Percentiles rank a stretch among this genome's conserved stretches.
These are phyloP conservation scores for Rhegmatorhina hoffmannsi DNA, from an alignment of 2,113 vertebrate species.

Conservation along the genomic window DNA sequence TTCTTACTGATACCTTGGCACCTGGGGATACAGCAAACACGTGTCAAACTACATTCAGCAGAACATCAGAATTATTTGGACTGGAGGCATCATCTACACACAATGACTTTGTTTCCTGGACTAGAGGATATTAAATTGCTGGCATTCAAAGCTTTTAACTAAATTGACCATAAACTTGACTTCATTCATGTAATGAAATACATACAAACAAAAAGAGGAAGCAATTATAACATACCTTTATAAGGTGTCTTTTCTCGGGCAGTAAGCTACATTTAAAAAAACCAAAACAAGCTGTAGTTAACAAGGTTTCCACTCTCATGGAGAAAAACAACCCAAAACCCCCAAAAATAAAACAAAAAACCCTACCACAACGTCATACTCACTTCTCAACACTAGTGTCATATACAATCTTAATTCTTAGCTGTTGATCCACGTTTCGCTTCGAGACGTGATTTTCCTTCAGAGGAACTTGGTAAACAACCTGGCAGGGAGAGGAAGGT, in stretches of 20 bases:
- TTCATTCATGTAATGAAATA: not conserved
- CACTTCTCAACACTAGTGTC: slow-evolving; percentile 91
- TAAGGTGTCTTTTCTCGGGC: slow-evolving; percentile 86
- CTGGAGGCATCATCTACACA: rapidly evolving
- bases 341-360: not conserved
- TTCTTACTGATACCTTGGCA: not conserved
- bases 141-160: not conserved
- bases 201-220: rapidly evolving
- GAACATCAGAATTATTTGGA: not conserved
- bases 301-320: not conserved
- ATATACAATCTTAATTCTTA: slow-evolving; percentile 88
- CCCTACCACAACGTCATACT: slow-evolving; percentile 43
- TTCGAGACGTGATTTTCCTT: slow-evolving; percentile 84
- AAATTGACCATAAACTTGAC: not conserved
- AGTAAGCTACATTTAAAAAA: slow-evolving; percentile 76
- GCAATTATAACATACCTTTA: slow-evolving; percentile 82
- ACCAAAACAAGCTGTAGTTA: not conserved
- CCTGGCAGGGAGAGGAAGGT: slow-evolving; percentile 58
- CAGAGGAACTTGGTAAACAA: slow-evolving; percentile 85
- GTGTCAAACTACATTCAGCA: not conserved
- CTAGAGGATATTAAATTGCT: not conserved
- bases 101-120: not conserved
- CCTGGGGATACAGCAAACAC: not conserved
- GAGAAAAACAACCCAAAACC: not conserved
- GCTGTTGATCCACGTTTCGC: slow-evolving; percentile 84